phyloP scores from a whole-genome alignment of 1,140 invertebrate genomes.

The Hylyphantes graminicola region DNA sequence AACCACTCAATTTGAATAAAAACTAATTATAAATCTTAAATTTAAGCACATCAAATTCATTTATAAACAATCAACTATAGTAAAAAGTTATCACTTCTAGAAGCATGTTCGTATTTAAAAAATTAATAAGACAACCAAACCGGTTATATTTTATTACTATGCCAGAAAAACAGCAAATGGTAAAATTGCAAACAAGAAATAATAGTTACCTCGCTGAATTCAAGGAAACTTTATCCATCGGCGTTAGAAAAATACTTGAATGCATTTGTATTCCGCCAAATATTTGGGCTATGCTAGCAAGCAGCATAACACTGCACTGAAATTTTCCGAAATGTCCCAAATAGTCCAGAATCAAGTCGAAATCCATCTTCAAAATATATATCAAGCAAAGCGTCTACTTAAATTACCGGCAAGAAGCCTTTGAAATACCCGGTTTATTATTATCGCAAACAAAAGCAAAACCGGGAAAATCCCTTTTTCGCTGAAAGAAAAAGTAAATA shows the following conservation, averaged over 20 bases:
- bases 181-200: background rate
- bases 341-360: constrained; percentile 62
- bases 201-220: constrained; percentile 19
- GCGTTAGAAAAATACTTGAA: constrained; percentile 61
- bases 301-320: constrained; percentile 57
- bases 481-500: background rate
- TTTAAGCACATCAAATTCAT: too few species aligned
- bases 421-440: constrained; percentile 20
- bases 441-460: background rate
- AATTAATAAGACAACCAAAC: too few species aligned
- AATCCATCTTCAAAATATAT: constrained; percentile 31
- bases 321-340: constrained; percentile 62
- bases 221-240: constrained; percentile 31
- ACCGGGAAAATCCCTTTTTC: constrained; percentile 11
- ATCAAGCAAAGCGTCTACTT: background rate
- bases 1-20: too few species aligned
- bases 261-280: constrained; percentile 61
- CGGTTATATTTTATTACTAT: too few species aligned
- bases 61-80: too few species aligned
- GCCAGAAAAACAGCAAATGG: too few species aligned
- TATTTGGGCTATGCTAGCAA: constrained; percentile 59
- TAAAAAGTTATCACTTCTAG: too few species aligned
- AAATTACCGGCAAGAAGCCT: background rate
- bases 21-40: too few species aligned
- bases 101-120: too few species aligned